phyloP scores from a whole-genome alignment of 2,797 vertebrate species.

The Brachyalestes nurse region DNA sequence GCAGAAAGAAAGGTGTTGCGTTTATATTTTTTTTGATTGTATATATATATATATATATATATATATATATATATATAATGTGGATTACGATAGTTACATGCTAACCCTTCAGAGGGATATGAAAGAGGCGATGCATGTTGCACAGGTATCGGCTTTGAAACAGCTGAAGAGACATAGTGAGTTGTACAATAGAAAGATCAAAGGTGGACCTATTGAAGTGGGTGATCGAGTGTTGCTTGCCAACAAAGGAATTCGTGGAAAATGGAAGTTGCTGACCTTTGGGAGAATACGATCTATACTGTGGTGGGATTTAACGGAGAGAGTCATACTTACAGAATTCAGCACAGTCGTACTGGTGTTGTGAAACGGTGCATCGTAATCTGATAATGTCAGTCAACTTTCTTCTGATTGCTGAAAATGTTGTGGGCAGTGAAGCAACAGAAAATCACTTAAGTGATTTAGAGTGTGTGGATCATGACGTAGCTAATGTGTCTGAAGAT shows the following conservation, averaged over 20 bases:
- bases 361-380: constrained; percentile 20
- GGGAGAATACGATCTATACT: neutral
- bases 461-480: neutral
- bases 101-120: no score
- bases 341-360: neutral
- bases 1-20: no score
- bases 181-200: constrained; percentile 4
- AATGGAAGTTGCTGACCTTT: constrained; percentile 23
- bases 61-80: no score
- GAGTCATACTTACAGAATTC: constrained; percentile 26
- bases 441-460: neutral
- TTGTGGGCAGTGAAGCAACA: no score
- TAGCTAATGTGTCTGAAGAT: constrained; percentile 2
- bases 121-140: no score
- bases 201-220: neutral
- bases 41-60: no score
- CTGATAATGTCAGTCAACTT: constrained; percentile 39
- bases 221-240: constrained; percentile 29
- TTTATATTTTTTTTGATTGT: no score
- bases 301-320: neutral
- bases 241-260: constrained; percentile 27
- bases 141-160: no score
- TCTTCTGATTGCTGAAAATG: constrained; percentile 7
- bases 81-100: no score
- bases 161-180: constrained; percentile 7